Percentiles rank a stretch among this genome's conserved stretches.
These are phyloP conservation scores for Muraenolepis orangiensis DNA, from an alignment of 2,797 vertebrate genomes.

Conservation along the genomic window DNA sequence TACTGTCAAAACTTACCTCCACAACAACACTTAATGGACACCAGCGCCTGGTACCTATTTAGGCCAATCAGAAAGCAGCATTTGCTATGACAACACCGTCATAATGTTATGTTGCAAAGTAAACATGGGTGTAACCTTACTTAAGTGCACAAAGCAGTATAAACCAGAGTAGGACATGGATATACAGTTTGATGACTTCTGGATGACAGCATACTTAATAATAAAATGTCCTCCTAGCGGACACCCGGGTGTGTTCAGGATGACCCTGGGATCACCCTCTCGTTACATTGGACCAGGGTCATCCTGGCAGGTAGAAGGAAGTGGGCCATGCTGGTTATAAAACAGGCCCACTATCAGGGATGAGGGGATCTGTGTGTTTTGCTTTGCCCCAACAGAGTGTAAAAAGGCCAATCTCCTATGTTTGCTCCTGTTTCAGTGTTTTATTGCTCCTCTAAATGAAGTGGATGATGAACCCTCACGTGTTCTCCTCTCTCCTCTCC, in stretches of 20 bases:
- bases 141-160: background rate
- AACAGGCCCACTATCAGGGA: background rate
- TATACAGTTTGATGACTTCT: background rate
- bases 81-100: background rate
- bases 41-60: background rate
- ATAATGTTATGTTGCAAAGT: background rate
- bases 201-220: background rate
- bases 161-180: background rate
- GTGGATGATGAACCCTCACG: slow-evolving; percentile 4
- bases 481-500: background rate
- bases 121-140: background rate
- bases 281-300: background rate
- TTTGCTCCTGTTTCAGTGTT: background rate
- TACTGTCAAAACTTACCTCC: background rate
- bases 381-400: background rate
- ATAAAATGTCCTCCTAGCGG: background rate
- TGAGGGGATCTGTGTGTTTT: background rate
- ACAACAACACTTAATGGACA: background rate
- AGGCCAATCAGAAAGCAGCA: background rate
- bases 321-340: background rate
- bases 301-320: background rate
- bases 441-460: background rate
- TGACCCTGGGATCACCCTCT: background rate
- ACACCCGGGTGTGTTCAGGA: background rate
- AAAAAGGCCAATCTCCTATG: background rate